Conservation (phyloP, 2,888 invertebrate species). For the Calameuta filiformis region DNA sequence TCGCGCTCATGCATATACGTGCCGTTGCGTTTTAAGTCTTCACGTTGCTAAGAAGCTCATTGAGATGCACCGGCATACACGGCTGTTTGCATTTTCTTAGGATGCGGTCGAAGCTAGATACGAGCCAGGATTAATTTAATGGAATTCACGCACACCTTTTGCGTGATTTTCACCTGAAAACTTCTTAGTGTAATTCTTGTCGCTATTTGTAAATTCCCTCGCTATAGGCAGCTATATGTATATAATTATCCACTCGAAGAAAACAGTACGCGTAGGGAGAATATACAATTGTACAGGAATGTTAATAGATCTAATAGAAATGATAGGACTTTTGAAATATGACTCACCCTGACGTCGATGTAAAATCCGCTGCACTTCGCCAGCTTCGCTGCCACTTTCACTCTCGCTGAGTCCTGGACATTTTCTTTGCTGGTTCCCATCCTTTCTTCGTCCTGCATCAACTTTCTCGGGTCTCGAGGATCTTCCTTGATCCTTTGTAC, state of each 20-base stretch:
- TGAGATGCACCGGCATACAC: slow-evolving; percentile 54
- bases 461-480: slow-evolving; percentile 13
- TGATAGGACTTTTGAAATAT: neutral
- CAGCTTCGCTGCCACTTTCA: slow-evolving; percentile 79
- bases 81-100: slow-evolving; percentile 26
- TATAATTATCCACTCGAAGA: neutral
- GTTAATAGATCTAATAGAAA: slow-evolving; percentile 8
- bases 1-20: slow-evolving; percentile 33
- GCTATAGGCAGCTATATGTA: neutral
- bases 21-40: slow-evolving; percentile 29
- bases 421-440: slow-evolving; percentile 35
- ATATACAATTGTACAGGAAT: neutral
- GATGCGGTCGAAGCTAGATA: slow-evolving; percentile 11
- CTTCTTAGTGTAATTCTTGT: neutral
- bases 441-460: slow-evolving; percentile 18
- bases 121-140: slow-evolving; percentile 26
- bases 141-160: neutral
- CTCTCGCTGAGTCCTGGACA: slow-evolving; percentile 67
- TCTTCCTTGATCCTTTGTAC: slow-evolving; percentile 29
- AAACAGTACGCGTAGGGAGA: neutral
- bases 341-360: slow-evolving; percentile 60
- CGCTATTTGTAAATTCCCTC: neutral
- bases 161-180: neutral
- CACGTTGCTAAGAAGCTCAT: slow-evolving; percentile 48
- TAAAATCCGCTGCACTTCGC: slow-evolving; percentile 76